These are phyloP conservation scores for Linnaemya vulpina DNA, from an alignment of 2,888 invertebrate genomes.

Conservation along the genomic window DNA sequence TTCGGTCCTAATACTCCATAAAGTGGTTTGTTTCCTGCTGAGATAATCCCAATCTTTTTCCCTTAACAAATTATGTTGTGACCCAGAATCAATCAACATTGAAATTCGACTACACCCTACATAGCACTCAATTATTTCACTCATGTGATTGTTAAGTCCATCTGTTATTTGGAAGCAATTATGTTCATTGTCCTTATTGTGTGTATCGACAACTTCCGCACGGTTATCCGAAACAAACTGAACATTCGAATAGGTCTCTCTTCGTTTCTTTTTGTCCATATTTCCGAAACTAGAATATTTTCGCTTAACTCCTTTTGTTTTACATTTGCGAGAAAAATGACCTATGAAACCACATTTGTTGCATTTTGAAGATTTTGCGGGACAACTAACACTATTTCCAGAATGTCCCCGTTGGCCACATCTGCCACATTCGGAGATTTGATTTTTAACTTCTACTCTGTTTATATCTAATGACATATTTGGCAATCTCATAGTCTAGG, in stretches of 20 bases:
- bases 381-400: constrained; percentile 30
- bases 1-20: constrained; percentile 30
- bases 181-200: constrained; percentile 11
- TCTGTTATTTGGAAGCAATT: constrained; percentile 4
- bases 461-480: constrained; percentile 25
- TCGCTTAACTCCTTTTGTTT: constrained; percentile 11
- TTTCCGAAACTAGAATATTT: constrained; percentile 27
- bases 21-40: constrained; percentile 12
- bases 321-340: constrained; percentile 24
- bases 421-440: constrained; percentile 22
- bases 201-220: constrained; percentile 1
- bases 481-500: constrained; percentile 24
- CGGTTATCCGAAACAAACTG: neutral
- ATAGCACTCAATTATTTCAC: constrained; percentile 9
- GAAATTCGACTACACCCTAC: too few species aligned
- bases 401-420: constrained; percentile 20
- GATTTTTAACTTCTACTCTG: constrained; percentile 26
- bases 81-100: constrained; percentile 34
- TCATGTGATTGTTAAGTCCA: neutral
- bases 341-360: constrained; percentile 33
- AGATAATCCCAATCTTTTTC: constrained; percentile 36
- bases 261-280: neutral
- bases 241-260: too few species aligned
- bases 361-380: constrained; percentile 26
- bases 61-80: constrained; percentile 23